Base-by-base conservation (phyloP, 2,888 invertebrate species). In the Erynnis tages region DNA sequence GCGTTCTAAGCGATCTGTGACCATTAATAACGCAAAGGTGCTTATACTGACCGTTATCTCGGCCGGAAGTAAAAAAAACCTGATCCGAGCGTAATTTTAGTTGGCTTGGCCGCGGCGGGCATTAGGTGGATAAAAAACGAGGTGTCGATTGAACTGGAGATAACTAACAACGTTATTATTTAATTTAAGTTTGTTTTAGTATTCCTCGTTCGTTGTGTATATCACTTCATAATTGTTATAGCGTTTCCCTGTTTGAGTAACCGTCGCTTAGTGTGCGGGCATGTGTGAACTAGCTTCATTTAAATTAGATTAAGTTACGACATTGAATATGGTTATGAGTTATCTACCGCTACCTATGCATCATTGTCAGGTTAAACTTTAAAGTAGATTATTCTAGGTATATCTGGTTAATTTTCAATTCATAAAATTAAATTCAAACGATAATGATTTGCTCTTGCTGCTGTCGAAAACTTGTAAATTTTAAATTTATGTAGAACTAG, bases 41-140 rank as follows among this genome's bases (percentile, higher is more conserved):
- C 78, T 80, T 74, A 79, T 74, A 71, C 72, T 62, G 80, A 79
- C 78, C 73, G 79, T 83, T 84, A 85, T 85, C 86, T 84, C 59
- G 69, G 63, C 77, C 82, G 86, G 85, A 86, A 84, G 82, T 81
- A 61, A 67, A 78, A 79, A 69, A 82, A 83, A 79, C 71, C 72
- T 78, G 81, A 80, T 79, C 77, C 79, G 70, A 66, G 70, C 69
- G 69, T 82, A 82, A 52, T 52, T 52, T 44, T 52, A 52, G 52
- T 44, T 37, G 21, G 37, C 52, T 65, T n/a, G n/a, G 69, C 60
- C 68, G 71, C 66, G 71, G 66, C 75, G 67, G 79, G 77, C 79
- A 79, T 83, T 81, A 82, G 78, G 67, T 55, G 71, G 71, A 76
- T 76, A 82, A 82, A 82, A 82, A 83, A 81, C 67, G 77, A 78